These are phyloP conservation scores for Hofmannophila pseudospretella DNA, from an alignment of 2,888 invertebrate genomes.

Conservation along the genomic window DNA sequence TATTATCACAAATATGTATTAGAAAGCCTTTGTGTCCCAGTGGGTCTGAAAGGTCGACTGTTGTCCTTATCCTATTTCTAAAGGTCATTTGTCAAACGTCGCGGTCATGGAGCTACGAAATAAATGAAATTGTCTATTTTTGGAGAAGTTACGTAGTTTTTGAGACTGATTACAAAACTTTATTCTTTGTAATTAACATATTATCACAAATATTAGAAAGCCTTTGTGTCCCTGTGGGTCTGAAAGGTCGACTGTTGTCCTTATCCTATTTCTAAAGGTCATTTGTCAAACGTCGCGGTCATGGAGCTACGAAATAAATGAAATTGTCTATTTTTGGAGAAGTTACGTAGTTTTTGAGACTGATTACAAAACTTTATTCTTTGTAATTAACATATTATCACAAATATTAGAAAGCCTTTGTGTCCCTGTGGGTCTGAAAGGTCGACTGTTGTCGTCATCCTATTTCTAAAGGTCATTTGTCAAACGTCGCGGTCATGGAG, in stretches of 20 bases:
- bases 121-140: too few relatives aligned
- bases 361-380: too few relatives aligned
- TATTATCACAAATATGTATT: too few relatives aligned
- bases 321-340: too few relatives aligned
- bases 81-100: constrained; percentile 41
- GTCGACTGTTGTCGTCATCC: constrained; percentile 34
- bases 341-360: too few relatives aligned
- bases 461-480: constrained; percentile 38
- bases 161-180: too few relatives aligned
- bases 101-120: constrained; percentile 18
- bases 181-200: constrained; percentile 2
- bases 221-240: constrained; percentile 17
- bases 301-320: constrained; percentile 20
- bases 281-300: constrained; percentile 31
- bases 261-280: constrained; percentile 34
- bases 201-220: constrained; percentile 28
- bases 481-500: constrained; percentile 24
- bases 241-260: constrained; percentile 29
- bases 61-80: constrained; percentile 31
- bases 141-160: too few relatives aligned
- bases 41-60: constrained; percentile 34
- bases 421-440: constrained; percentile 29
- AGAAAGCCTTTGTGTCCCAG: constrained; percentile 14
- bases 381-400: too few relatives aligned
- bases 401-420: constrained; percentile 16